These are phyloP conservation scores for Lytechinus variegatus DNA, from an alignment of 35 echinoderm and acorn worm species.

Conservation along the genomic window DNA sequence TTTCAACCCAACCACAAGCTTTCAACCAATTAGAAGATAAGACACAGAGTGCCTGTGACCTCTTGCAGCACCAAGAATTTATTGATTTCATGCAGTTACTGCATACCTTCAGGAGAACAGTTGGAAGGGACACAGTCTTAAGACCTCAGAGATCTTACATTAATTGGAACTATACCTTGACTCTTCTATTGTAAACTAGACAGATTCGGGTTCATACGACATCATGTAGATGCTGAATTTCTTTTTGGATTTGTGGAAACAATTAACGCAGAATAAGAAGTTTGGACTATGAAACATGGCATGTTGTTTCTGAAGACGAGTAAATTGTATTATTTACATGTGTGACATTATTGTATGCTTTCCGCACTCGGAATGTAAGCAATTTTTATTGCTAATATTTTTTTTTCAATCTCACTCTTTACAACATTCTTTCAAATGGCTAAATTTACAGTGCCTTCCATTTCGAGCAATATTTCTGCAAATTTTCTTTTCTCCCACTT, in stretches of 20 bases:
- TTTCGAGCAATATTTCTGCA: background rate
- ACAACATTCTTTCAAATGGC: background rate
- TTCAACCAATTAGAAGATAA: constrained; percentile 30
- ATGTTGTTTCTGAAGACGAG: background rate
- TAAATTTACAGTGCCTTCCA: background rate
- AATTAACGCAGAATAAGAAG: background rate
- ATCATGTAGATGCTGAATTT: background rate
- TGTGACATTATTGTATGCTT: background rate
- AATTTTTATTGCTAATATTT: background rate
- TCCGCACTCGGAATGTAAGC: background rate
- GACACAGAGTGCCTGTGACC: background rate
- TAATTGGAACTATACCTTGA: background rate
- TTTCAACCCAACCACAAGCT: background rate
- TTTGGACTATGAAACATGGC: background rate
- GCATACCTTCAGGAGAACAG: background rate
- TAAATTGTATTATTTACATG: background rate
- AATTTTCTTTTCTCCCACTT: background rate
- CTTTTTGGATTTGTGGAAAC: background rate
- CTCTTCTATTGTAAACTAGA: background rate
- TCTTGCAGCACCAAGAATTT: background rate
- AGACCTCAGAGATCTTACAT: background rate
- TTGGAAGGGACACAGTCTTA: background rate
- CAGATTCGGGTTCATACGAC: background rate
- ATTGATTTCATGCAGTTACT: background rate
- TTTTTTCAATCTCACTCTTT: background rate